These are phyloP conservation scores for Channallabes apus DNA, from an alignment of 2,797 vertebrate species.

Conservation along the genomic window DNA sequence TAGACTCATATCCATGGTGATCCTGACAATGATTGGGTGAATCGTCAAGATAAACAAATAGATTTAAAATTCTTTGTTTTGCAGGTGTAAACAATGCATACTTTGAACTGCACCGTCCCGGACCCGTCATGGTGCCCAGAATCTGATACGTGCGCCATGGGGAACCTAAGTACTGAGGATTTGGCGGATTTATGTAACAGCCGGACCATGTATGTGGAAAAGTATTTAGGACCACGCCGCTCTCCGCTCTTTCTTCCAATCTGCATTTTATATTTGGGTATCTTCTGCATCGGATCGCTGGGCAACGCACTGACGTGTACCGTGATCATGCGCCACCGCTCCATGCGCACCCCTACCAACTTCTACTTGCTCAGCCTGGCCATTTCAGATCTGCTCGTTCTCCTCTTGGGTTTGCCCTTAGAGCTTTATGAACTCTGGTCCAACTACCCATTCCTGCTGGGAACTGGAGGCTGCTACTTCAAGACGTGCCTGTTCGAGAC, in stretches of 20 bases:
- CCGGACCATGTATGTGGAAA: slow-evolving; percentile 60
- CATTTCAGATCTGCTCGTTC: slow-evolving; percentile 73
- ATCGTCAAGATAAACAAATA: background rate
- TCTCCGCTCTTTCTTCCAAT: slow-evolving; percentile 69
- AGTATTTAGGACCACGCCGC: slow-evolving; percentile 57
- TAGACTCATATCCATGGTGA: background rate
- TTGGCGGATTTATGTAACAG: slow-evolving; percentile 61
- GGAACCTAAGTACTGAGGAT: slow-evolving; percentile 62
- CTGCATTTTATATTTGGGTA: slow-evolving; percentile 68
- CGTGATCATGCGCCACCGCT: slow-evolving; percentile 68
- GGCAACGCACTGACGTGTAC: slow-evolving; percentile 74
- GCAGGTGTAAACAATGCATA: slow-evolving; percentile 38
- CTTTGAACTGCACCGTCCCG: slow-evolving; percentile 41
- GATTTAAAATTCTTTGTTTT: background rate
- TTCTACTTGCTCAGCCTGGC: slow-evolving; percentile 78
- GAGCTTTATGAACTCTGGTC: slow-evolving; percentile 77
- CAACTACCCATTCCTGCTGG: slow-evolving; percentile 77
- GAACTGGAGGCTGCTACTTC: slow-evolving; percentile 74
- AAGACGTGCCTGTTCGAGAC: slow-evolving; percentile 78
- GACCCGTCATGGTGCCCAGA: slow-evolving; percentile 58
- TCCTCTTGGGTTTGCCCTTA: slow-evolving; percentile 74
- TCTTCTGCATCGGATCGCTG: slow-evolving; percentile 70
- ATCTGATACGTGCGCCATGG: slow-evolving; percentile 66
- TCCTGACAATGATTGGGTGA: background rate
- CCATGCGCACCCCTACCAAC: slow-evolving; percentile 78